These are phyloP conservation scores for Sarcophaga caerulescens DNA, from an alignment of 2,888 invertebrate genomes.

Conservation along the genomic window DNA sequence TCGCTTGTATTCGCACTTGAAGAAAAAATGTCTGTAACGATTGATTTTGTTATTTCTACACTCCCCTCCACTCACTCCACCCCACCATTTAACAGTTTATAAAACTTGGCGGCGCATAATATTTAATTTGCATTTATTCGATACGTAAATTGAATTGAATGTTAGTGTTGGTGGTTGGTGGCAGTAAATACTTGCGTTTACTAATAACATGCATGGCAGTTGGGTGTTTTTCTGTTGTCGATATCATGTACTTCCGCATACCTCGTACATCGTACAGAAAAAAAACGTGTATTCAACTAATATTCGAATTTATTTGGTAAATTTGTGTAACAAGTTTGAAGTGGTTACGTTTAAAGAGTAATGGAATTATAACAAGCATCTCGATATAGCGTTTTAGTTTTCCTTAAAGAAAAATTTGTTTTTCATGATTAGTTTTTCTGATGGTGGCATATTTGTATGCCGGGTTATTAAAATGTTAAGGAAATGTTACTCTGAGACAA, in stretches of 20 bases:
- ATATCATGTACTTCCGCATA: conserved; percentile 44
- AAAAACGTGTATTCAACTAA: no score
- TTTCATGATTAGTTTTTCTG: conserved; percentile 5
- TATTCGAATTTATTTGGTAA: conserved; percentile 13
- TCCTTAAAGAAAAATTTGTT: neutral
- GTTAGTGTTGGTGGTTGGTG: neutral
- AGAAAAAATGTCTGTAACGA: conserved; percentile 52
- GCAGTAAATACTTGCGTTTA: conserved; percentile 2
- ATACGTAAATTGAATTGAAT: conserved; percentile 53
- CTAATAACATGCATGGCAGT: conserved; percentile 30
- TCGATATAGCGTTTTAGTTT: neutral
- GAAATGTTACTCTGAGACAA: neutral
- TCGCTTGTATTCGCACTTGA: conserved; percentile 55
- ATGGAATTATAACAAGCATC: conserved; percentile 20
- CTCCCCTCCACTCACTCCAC: no score
- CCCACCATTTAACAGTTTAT: conserved; percentile 55
- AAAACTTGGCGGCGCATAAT: conserved; percentile 56
- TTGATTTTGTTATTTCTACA: conserved; percentile 48
- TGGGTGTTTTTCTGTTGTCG: neutral
- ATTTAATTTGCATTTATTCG: conserved; percentile 66
- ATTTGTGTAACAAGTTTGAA: neutral
- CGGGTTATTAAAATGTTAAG: conserved; percentile 38
- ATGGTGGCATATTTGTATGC: conserved; percentile 8
- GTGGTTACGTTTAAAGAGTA: neutral
- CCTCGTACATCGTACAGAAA: neutral